Evolutionary conservation across 1,140 invertebrate species (phyloP).

Genomic region (Neotoxoptera formosana): DNA sequence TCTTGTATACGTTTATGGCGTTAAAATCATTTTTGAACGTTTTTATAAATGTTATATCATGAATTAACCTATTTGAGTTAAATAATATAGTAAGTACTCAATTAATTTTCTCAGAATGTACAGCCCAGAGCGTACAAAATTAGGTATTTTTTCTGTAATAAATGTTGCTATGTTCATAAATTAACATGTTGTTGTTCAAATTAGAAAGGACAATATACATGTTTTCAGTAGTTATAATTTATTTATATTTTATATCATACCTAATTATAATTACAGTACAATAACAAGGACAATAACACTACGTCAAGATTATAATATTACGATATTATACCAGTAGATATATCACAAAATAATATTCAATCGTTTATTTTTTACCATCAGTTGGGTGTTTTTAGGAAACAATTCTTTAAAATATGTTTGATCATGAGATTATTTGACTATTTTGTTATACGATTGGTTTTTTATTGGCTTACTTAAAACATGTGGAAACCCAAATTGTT

Average conservation of each 20-base stretch:
- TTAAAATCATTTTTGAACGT: not conserved
- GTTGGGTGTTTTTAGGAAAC: not conserved
- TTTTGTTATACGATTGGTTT: not conserved
- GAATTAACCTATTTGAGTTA: not conserved
- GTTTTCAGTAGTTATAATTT: not conserved
- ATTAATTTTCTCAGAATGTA: conserved; percentile 9
- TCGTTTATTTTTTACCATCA: not conserved
- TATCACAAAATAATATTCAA: not conserved
- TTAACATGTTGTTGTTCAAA: not conserved
- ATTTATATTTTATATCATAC: not conserved
- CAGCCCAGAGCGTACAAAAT: not conserved
- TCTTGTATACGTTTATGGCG: not conserved
- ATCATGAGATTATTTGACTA: not conserved
- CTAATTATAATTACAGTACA: not conserved
- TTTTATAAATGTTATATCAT: not conserved
- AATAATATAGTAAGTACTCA: not conserved
- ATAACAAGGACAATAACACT: not conserved
- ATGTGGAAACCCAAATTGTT: not conserved
- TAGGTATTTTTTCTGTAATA: not conserved
- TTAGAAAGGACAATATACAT: not conserved
- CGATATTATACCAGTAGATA: not conserved
- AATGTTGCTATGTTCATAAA: not conserved
- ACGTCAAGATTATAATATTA: no score
- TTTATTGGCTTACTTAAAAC: not conserved
- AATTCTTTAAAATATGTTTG: no score